Evolutionary conservation across 2,888 invertebrate species (phyloP).

Genomic region (Latrodectus elegans): DNA sequence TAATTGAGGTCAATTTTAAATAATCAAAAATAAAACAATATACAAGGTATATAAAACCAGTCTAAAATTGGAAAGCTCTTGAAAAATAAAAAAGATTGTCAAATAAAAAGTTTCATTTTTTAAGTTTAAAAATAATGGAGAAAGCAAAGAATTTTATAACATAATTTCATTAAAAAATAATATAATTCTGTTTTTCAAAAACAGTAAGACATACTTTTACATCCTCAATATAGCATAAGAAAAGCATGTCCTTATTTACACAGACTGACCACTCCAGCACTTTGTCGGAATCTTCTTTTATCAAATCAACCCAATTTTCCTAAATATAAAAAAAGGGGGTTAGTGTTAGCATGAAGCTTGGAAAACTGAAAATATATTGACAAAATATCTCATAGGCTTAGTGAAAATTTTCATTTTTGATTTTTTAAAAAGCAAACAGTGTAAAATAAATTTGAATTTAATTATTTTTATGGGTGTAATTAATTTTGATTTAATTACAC

Average conservation of each 20-base stretch:
- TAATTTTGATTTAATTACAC: too few species aligned
- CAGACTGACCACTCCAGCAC: slow-evolving; percentile 92
- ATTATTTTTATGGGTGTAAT: too few species aligned
- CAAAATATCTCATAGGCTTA: too few species aligned
- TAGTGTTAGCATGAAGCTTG: too few species aligned
- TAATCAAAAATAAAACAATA: too few species aligned
- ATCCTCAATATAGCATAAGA: slow-evolving; percentile 92
- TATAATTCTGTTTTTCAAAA: neutral
- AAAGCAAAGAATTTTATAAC: neutral
- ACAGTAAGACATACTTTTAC: slow-evolving; percentile 83
- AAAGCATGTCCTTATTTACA: slow-evolving; percentile 85
- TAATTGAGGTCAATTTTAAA: too few species aligned
- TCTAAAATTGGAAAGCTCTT: too few species aligned
- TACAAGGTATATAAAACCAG: too few species aligned
- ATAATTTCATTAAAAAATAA: slow-evolving; percentile 34
- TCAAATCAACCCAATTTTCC: slow-evolving; percentile 87
- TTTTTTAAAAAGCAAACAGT: too few species aligned
- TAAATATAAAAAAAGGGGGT: slow-evolving; percentile 74
- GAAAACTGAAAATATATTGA: too few species aligned
- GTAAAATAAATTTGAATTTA: too few species aligned
- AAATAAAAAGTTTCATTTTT: neutral
- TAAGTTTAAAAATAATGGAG: neutral
- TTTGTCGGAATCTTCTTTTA: slow-evolving; percentile 88
- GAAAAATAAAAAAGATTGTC: neutral
- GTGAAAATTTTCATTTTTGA: too few species aligned